These are phyloP conservation scores for Sinocyclocheilus rhinocerous DNA, from an alignment of 2,113 vertebrate genomes.

Conservation along the genomic window DNA sequence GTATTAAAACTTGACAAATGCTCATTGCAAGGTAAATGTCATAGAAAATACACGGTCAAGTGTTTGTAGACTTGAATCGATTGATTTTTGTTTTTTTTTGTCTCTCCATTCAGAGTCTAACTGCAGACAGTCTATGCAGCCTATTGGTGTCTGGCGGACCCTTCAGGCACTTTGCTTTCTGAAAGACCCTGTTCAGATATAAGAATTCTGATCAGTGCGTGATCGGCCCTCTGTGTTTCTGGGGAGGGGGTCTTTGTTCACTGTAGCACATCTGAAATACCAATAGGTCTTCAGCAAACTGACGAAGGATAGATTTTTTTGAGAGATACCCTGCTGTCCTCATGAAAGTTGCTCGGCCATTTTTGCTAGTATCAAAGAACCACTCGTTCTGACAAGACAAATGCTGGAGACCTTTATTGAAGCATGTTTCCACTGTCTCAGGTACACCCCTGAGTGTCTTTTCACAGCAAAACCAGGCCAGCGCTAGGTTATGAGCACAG, in stretches of 20 bases:
- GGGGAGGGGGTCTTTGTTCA: constrained; percentile 50
- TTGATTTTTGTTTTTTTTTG: constrained; percentile 28
- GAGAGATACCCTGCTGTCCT: constrained; percentile 53
- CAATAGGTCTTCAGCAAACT: constrained; percentile 64
- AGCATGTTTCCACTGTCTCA: constrained; percentile 31
- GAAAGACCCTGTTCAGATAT: constrained; percentile 49
- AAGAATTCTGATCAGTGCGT: constrained; percentile 50
- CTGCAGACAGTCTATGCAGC: constrained; percentile 27
- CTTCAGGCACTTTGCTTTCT: constrained; percentile 28
- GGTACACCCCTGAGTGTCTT: constrained; percentile 22
- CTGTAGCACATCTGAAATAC: constrained; percentile 57
- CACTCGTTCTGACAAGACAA: constrained; percentile 50
- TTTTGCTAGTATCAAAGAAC: constrained; percentile 57
- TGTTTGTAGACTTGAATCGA: constrained; percentile 16
- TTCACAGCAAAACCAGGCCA: constrained; percentile 28
- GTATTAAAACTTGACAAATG: constrained; percentile 3
- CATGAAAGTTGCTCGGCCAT: constrained; percentile 52
- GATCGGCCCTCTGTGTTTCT: constrained; percentile 48
- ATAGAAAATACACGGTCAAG: not conserved
- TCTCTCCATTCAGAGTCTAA: constrained; percentile 40
- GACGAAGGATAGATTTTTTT: constrained; percentile 64
- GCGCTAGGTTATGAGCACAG: constrained; percentile 9
- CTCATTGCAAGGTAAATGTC: constrained; percentile 26
- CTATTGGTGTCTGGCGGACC: constrained; percentile 39
- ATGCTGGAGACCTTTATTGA: constrained; percentile 36